These are phyloP conservation scores for Drosophila repletoides DNA, from an alignment of 1,140 invertebrate genomes.

Conservation along the genomic window DNA sequence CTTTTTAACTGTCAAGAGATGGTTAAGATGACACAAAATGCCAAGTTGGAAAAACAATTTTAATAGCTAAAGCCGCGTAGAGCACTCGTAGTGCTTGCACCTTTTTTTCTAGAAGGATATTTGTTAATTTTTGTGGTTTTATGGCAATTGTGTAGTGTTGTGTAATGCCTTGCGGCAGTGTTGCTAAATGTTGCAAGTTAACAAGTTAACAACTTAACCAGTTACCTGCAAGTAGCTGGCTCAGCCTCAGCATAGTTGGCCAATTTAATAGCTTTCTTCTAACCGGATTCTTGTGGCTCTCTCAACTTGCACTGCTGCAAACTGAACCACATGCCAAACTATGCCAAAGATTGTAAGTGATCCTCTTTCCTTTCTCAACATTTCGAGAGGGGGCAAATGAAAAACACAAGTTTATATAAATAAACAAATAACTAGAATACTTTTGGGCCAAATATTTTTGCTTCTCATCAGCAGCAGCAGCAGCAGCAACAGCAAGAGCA, in stretches of 20 bases:
- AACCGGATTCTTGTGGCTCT: constrained; percentile 52
- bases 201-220: background rate
- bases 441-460: constrained; percentile 33
- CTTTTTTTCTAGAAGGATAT: background rate
- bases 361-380: constrained; percentile 25
- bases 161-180: constrained; percentile 27
- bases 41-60: constrained; percentile 16
- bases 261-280: constrained; percentile 19
- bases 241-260: constrained; percentile 31
- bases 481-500: background rate
- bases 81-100: no score
- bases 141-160: constrained; percentile 48
- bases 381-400: background rate
- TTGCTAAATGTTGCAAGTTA: constrained; percentile 45
- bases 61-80: background rate
- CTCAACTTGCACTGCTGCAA: constrained; percentile 37
- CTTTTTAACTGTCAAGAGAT: background rate
- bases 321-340: constrained; percentile 43
- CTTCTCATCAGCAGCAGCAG: constrained; percentile 3
- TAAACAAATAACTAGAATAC: constrained; percentile 31
- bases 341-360: constrained; percentile 50
- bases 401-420: constrained; percentile 28
- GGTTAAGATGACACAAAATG: constrained; percentile 1
- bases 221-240: background rate
- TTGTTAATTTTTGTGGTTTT: constrained; percentile 44